phyloP scores from a whole-genome alignment of 2,113 vertebrate species.

The Corynorhinus townsendii region DNA sequence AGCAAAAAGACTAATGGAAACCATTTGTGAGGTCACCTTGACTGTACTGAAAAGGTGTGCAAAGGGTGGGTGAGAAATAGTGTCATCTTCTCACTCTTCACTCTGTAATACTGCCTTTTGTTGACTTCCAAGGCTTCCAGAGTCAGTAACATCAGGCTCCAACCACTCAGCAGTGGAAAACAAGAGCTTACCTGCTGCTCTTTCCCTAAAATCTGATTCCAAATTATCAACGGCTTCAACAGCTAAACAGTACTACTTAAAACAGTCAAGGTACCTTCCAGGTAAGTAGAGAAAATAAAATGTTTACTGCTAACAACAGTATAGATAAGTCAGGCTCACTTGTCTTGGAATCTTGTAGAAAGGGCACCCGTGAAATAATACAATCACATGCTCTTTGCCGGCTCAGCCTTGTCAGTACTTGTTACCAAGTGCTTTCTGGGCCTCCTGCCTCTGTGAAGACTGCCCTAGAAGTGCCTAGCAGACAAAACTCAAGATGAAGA shows the following conservation, averaged over 20 bases:
- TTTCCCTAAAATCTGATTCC: slow-evolving; percentile 82
- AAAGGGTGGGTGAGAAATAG: background rate
- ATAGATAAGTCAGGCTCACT: background rate
- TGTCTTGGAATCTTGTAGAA: background rate
- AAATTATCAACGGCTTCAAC: slow-evolving; percentile 80
- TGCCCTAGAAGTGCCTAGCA: background rate
- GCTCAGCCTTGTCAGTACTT: background rate
- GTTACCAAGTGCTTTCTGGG: background rate
- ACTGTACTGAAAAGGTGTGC: background rate
- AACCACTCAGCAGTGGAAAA: slow-evolving; percentile 78
- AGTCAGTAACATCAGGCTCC: slow-evolving; percentile 55
- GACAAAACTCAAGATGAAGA: background rate
- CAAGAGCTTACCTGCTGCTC: slow-evolving; percentile 79
- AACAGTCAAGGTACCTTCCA: slow-evolving; percentile 94
- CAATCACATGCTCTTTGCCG: background rate
- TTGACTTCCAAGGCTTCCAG: slow-evolving; percentile 76
- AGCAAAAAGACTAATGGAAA: background rate
- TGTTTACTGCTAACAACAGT: background rate
- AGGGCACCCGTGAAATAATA: background rate
- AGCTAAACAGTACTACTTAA: slow-evolving; percentile 93
- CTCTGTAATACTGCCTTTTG: background rate
- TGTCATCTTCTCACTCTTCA: background rate
- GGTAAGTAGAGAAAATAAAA: slow-evolving; percentile 79
- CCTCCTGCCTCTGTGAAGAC: background rate
- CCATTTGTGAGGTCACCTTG: background rate